Base-by-base conservation (phyloP, 2,888 invertebrate species). In the Cordilura impudica region DNA sequence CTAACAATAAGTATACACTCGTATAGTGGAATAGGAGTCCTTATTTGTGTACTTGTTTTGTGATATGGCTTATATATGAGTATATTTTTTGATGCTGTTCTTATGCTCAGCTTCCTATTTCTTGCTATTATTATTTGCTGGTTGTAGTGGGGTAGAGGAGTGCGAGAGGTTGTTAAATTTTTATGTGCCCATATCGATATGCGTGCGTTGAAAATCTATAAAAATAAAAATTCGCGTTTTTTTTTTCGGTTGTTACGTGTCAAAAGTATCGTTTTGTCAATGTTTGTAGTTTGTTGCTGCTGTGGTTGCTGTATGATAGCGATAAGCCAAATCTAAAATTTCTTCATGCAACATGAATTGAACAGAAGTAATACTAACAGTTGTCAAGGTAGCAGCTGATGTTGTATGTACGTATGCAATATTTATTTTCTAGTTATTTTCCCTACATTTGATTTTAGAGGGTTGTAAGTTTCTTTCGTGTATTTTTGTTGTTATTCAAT, bases 171-270 rank as follows among this genome's bases (percentile, higher is more conserved):
- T 85, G 84, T 87, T 85, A 86, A 87, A 88, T 85, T 88, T 87
- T 88, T 88, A 88, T 88, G 87, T 81, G 79, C 78, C 83, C 83
- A 86, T 86, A 88, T 86, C 84, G 83, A 85, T 83, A 84, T 86
- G 86, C 84, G 83, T 85, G 83, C 84, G 82, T 83, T 84, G 76
- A 81, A 81, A 83, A 84, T 83, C 82, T 82, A 83, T 83, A 82
- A 83, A 84, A 84, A 85, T 84, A 85, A 85, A 84, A 85, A 83
- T 83, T 83, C 78, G 82, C 84, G 79, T 74, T 82, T 26, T 51
- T 63, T 29, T 70, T 23, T 66, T 58, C 61, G 16, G 1, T 5
- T 69, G 65, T 45, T 81, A 85, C 85, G 83, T 85, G 84, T 54
- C 70, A 73, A 75, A n/a, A 49, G 31, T 65, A 23, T 18, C 49